phyloP scores from a whole-genome alignment of 1,140 invertebrate species.

The Drosophila takahashii region DNA sequence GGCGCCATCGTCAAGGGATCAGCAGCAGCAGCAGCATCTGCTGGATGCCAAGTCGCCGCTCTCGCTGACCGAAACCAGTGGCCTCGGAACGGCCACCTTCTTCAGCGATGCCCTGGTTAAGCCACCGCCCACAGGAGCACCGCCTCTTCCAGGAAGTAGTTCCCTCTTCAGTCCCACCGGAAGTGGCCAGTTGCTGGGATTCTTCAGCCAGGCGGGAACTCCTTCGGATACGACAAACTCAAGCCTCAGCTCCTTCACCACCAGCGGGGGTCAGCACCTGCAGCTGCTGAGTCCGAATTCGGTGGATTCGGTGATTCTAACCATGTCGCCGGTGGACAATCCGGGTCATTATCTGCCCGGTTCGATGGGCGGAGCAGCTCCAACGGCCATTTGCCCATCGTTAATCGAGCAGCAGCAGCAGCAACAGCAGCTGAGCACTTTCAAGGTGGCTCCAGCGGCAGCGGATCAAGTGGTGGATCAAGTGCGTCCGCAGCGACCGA shows the following conservation, averaged over 20 bases:
- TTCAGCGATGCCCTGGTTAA: constrained; percentile 64
- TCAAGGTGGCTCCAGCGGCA: constrained; percentile 51
- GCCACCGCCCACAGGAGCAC: constrained; percentile 35
- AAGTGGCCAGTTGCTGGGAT: constrained; percentile 60
- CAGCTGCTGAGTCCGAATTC: constrained; percentile 87
- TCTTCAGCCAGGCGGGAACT: constrained; percentile 86
- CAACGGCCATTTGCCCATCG: background rate
- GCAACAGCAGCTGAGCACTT: constrained; percentile 77
- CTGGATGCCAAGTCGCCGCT: constrained; percentile 83
- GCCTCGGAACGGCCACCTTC: constrained; percentile 79
- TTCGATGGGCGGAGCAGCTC: background rate
- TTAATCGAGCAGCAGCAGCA: constrained; percentile 53
- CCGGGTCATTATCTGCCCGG: constrained; percentile 46
- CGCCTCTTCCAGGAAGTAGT: constrained; percentile 1
- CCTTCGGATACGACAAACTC: constrained; percentile 87
- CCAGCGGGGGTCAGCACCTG: constrained; percentile 85
- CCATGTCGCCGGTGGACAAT: constrained; percentile 89
- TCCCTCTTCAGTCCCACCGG: constrained; percentile 75
- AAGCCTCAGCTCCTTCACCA: constrained; percentile 88
- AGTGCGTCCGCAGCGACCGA: constrained; percentile 89
- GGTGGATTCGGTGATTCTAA: constrained; percentile 89
- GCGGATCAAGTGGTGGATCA: constrained; percentile 48
- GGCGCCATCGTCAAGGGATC: constrained; percentile 36
- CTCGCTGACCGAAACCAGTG: constrained; percentile 80
- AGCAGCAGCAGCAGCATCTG: constrained; percentile 47